These are phyloP conservation scores for Ptychochromis oligacanthus DNA, from an alignment of 2,113 vertebrate genomes.

Conservation along the genomic window DNA sequence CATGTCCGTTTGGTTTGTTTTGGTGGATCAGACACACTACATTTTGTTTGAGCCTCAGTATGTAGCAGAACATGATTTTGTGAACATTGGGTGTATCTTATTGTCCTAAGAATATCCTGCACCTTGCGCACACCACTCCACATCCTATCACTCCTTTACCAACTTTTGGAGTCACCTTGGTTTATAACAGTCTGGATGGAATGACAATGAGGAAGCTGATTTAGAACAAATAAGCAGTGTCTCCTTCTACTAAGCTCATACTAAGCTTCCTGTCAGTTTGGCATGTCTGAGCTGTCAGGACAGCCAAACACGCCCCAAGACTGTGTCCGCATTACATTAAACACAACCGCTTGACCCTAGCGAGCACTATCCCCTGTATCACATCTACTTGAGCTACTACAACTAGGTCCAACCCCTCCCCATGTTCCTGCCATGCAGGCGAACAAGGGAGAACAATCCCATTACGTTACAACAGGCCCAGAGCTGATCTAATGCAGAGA, in stretches of 20 bases:
- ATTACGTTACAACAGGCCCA: slow-evolving; percentile 70
- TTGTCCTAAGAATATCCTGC: not conserved
- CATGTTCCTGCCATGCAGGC: slow-evolving; percentile 60
- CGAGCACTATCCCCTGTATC: slow-evolving; percentile 45
- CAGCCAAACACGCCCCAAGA: slow-evolving; percentile 64
- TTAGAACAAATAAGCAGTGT: slow-evolving; percentile 68
- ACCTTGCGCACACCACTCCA: not conserved
- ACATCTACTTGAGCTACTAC: slow-evolving; percentile 59
- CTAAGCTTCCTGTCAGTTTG: slow-evolving; percentile 64
- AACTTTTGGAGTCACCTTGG: slow-evolving; percentile 61
- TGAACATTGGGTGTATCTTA: slow-evolving; percentile 10
- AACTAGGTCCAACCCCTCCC: slow-evolving; percentile 49
- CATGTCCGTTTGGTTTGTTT: slow-evolving; percentile 46
- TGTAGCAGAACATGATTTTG: not conserved
- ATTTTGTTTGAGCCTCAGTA: not conserved
- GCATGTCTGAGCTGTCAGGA: slow-evolving; percentile 65
- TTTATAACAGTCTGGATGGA: slow-evolving; percentile 22
- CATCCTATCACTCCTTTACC: slow-evolving; percentile 8
- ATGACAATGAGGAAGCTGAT: slow-evolving; percentile 66
- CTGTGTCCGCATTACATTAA: slow-evolving; percentile 78
- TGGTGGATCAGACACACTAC: slow-evolving; percentile 11
- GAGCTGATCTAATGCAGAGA: slow-evolving; percentile 73
- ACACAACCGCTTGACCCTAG: slow-evolving; percentile 74
- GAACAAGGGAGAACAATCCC: slow-evolving; percentile 75
- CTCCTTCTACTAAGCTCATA: slow-evolving; percentile 50